A percentile compares a stretch with the other conserved stretches of the same genome.
These are phyloP conservation scores for Philaenus spumarius DNA, from an alignment of 1,140 invertebrate species.

Conservation along the genomic window DNA sequence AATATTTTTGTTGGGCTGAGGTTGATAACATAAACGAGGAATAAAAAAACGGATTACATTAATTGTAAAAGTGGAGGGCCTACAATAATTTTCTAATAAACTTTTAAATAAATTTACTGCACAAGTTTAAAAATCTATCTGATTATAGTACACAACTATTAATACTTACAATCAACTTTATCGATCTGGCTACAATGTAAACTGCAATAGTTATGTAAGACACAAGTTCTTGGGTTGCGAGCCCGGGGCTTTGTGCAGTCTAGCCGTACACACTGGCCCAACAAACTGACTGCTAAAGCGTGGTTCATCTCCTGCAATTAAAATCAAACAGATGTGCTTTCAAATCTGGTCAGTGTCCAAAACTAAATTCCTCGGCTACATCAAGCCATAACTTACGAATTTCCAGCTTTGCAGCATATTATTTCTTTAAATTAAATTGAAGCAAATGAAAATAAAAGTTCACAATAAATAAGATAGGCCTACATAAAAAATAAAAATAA, in stretches of 20 bases:
- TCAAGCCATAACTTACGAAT: too few species aligned
- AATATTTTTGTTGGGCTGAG: too few species aligned
- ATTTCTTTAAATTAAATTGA: too few species aligned
- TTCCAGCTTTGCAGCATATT: too few species aligned
- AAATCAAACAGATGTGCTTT: too few species aligned
- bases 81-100: neutral
- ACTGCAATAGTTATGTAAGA: conserved; percentile 47
- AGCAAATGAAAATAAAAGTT: too few species aligned
- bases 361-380: too few species aligned
- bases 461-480: too few species aligned
- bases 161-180: conserved; percentile 29
- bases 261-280: conserved; percentile 33
- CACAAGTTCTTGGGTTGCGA: conserved; percentile 45
- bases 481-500: too few species aligned
- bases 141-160: neutral
- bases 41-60: neutral
- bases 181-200: conserved; percentile 40
- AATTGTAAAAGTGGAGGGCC: neutral
- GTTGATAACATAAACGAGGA: neutral
- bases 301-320: conserved; percentile 27
- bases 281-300: conserved; percentile 32
- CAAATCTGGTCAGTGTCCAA: too few species aligned
- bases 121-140: neutral
- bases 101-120: neutral
- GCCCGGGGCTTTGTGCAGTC: conserved; percentile 42